Evolutionary conservation across 2,797 vertebrate genomes (phyloP).

Genomic region (Enteromius argenteus): DNA sequence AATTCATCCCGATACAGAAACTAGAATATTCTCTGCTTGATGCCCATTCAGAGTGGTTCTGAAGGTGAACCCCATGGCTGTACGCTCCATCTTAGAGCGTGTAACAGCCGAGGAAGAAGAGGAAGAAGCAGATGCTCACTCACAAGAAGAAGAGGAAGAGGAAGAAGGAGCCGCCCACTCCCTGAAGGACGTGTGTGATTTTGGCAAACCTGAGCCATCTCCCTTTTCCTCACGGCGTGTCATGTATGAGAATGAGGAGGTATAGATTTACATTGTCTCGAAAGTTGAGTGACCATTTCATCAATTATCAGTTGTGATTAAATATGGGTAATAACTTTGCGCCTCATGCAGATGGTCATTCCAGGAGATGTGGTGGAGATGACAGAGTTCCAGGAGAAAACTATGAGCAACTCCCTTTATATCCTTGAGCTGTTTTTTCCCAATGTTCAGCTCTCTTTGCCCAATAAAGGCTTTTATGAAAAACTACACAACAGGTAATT

Average conservation of each 20-base stretch:
- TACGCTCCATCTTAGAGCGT: conserved; percentile 95
- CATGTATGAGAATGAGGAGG: conserved; percentile 99
- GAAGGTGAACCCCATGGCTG: conserved; percentile 92
- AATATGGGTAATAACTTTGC: neutral
- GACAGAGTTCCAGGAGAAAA: conserved; percentile 98
- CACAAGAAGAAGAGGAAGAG: conserved; percentile 91
- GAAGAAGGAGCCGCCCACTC: conserved; percentile 95
- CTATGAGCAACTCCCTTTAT: conserved; percentile 93
- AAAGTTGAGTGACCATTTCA: neutral
- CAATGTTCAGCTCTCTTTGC: conserved; percentile 87
- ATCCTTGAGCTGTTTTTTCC: conserved; percentile 91
- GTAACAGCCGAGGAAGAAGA: conserved; percentile 88
- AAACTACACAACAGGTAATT: conserved; percentile 94
- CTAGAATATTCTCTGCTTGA: conserved; percentile 21
- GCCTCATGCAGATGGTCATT: conserved; percentile 91
- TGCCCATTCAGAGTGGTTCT: conserved; percentile 85
- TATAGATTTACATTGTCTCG: conserved; percentile 60
- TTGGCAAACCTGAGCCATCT: conserved; percentile 93
- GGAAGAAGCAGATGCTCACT: conserved; percentile 86
- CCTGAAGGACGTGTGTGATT: conserved; percentile 97
- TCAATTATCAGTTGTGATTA: neutral
- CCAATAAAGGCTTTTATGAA: conserved; percentile 93
- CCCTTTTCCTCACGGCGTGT: conserved; percentile 97
- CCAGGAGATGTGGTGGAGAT: conserved; percentile 94
- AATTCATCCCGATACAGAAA: neutral